These are phyloP conservation scores for Phengaris alcon DNA, from an alignment of 2,888 invertebrate genomes.

Conservation along the genomic window DNA sequence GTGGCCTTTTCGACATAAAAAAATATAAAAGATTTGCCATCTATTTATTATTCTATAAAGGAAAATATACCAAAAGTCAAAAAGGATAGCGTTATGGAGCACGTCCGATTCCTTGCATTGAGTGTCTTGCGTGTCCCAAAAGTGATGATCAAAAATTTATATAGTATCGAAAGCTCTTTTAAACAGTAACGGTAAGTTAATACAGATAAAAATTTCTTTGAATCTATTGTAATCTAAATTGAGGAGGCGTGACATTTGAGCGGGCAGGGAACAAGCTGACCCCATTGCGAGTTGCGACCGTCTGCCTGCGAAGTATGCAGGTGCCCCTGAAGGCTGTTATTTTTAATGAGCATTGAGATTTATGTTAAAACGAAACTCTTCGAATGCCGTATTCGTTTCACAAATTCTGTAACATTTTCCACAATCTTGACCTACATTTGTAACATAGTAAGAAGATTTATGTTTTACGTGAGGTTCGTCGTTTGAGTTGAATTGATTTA, in stretches of 20 bases:
- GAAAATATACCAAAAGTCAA: too few species aligned
- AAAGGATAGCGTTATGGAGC: too few species aligned
- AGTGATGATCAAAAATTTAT: not conserved
- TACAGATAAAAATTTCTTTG: slow-evolving; percentile 4
- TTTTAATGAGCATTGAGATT: slow-evolving; percentile 6
- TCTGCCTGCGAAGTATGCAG: slow-evolving; percentile 1
- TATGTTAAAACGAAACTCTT: slow-evolving; percentile 2
- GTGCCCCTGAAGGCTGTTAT: slow-evolving; percentile 6
- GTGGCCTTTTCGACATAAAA: too few species aligned
- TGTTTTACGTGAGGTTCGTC: not conserved
- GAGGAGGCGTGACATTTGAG: slow-evolving; percentile 30
- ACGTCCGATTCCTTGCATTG: too few species aligned
- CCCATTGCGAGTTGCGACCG: slow-evolving; percentile 25
- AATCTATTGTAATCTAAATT: slow-evolving; percentile 29
- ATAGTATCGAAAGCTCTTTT: not conserved
- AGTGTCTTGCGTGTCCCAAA: not conserved
- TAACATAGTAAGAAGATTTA: not conserved
- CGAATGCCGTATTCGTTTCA: not conserved
- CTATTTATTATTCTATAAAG: too few species aligned
- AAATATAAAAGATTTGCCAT: too few species aligned
- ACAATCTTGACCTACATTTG: slow-evolving; percentile 6
- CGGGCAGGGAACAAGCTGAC: slow-evolving; percentile 14
- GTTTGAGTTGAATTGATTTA: not conserved
- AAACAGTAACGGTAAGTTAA: not conserved
- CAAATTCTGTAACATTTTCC: not conserved